phyloP scores from a whole-genome alignment of 2,797 vertebrate genomes.

The Nannoperca obscura region DNA sequence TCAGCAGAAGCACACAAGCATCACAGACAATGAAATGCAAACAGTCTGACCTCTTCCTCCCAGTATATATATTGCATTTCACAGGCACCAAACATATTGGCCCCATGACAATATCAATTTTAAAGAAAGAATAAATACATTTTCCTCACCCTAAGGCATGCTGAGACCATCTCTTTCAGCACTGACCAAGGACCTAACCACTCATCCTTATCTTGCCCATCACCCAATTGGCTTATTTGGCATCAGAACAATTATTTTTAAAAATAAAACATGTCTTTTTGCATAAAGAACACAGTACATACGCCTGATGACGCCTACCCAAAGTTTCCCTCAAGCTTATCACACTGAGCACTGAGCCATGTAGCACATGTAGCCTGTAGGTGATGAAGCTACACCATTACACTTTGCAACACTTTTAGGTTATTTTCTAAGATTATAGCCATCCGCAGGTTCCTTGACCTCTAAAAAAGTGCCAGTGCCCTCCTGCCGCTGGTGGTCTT shows the following conservation, averaged over 20 bases:
- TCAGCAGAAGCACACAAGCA: slow-evolving; percentile 37
- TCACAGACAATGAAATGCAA: slow-evolving; percentile 39
- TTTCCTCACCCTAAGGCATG: slow-evolving; percentile 26
- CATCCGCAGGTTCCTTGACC: slow-evolving; percentile 30
- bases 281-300: slow-evolving; percentile 17
- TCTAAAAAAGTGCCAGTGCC: not conserved
- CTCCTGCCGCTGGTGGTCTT: slow-evolving; percentile 14
- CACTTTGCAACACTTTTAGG: slow-evolving; percentile 14
- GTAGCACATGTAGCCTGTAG: slow-evolving; percentile 11
- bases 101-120: slow-evolving; percentile 35
- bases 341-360: slow-evolving; percentile 5
- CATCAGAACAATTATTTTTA: slow-evolving; percentile 15
- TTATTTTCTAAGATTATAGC: slow-evolving; percentile 32
- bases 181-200: slow-evolving; percentile 28
- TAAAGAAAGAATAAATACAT: slow-evolving; percentile 28
- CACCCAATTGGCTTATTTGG: slow-evolving; percentile 23
- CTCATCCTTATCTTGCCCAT: slow-evolving; percentile 40
- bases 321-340: slow-evolving; percentile 17
- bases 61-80: slow-evolving; percentile 35
- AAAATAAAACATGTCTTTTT: slow-evolving; percentile 18
- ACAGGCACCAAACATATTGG: slow-evolving; percentile 38
- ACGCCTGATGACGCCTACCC: slow-evolving; percentile 19
- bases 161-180: slow-evolving; percentile 37
- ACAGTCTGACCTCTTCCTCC: slow-evolving; percentile 13
- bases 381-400: slow-evolving; percentile 25